Evolutionary conservation across 2,888 invertebrate species (phyloP), one percentile per base, ranked within the genome.

Genomic region (Camponotus fellah): DNA sequence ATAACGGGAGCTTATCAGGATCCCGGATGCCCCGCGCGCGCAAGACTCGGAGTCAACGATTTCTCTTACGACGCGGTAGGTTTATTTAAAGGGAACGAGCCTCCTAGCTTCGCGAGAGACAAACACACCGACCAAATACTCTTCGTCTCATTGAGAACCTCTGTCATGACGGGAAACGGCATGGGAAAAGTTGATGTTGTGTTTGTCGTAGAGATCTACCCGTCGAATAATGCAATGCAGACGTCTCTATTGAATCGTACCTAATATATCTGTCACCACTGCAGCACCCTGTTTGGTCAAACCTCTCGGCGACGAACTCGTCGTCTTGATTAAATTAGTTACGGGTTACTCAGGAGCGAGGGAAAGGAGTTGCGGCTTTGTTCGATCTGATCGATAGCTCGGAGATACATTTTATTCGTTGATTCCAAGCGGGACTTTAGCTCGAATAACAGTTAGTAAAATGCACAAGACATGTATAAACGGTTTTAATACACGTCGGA

Each of bases 111-210:
- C 62, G 69, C 21, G 66, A 2, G 49, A 68, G 69, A 69, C 81
- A 88, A 88, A 88, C 56, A 88, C 80, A 76, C 46, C 60, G 32
- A n/a, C 21, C 43, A 32, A 43, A 14, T 60, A 69, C 34, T 37
- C 79, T 46, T 46, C 56, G 75, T 14, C 21, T 77, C 88, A 46
- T 17, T 91, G 93, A 93, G 93, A 93, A 92, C 92, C 92, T 87
- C 93, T 91, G 91, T 58, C 81, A 72, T 75, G 88, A 66, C 68
- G 83, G 85, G 86, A 84, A 88, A 84, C 89, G 81, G 90, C 94
- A 94, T 94, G 94, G 94, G 95, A 94, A 94, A 95, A 94, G 93
- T 94, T 93, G 92, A 93, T 91, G 92, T 92, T 92, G 91, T 94
- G 93, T 95, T 95, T 95, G 94, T 91, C 91, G 92, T 93, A 91